A percentile compares a stretch with the other conserved stretches of the same genome.
These are phyloP conservation scores for Acleris holmiana DNA, from an alignment of 2,888 invertebrate genomes.

Conservation along the genomic window DNA sequence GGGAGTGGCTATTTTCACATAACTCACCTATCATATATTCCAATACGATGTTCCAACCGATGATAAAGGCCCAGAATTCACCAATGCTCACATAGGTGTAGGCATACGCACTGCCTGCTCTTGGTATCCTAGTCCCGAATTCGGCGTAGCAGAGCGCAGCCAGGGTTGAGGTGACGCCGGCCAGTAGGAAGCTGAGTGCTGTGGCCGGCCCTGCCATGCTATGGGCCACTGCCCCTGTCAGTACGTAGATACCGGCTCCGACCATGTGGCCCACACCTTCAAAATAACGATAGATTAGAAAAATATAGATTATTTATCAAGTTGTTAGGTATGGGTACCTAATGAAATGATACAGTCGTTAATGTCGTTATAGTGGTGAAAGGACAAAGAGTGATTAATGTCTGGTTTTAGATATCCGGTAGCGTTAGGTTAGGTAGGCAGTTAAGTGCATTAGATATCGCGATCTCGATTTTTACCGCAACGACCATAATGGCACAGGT, in stretches of 20 bases:
- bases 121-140: slow-evolving; percentile 93
- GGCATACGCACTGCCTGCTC: slow-evolving; percentile 96
- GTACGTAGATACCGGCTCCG: slow-evolving; percentile 96
- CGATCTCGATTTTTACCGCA: no score
- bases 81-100: slow-evolving; percentile 97
- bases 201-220: slow-evolving; percentile 94
- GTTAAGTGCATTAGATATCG: no score
- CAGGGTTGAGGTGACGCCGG: slow-evolving; percentile 92
- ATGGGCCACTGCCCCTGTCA: slow-evolving; percentile 93
- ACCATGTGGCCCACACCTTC: slow-evolving; percentile 97
- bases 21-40: slow-evolving; percentile 93
- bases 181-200: slow-evolving; percentile 86
- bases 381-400: no score
- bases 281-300: slow-evolving; percentile 25
- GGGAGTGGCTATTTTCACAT: not conserved
- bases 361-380: no score
- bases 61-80: slow-evolving; percentile 97
- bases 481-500: no score
- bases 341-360: no score
- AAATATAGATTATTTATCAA: not conserved
- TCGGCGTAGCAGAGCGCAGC: slow-evolving; percentile 95
- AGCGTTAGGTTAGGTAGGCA: no score
- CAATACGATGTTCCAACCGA: slow-evolving; percentile 97
- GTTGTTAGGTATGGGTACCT: no score
- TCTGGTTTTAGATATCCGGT: no score